phyloP scores from a whole-genome alignment of 92 coral and sea anemone genomes.

The Montipora capitata region DNA sequence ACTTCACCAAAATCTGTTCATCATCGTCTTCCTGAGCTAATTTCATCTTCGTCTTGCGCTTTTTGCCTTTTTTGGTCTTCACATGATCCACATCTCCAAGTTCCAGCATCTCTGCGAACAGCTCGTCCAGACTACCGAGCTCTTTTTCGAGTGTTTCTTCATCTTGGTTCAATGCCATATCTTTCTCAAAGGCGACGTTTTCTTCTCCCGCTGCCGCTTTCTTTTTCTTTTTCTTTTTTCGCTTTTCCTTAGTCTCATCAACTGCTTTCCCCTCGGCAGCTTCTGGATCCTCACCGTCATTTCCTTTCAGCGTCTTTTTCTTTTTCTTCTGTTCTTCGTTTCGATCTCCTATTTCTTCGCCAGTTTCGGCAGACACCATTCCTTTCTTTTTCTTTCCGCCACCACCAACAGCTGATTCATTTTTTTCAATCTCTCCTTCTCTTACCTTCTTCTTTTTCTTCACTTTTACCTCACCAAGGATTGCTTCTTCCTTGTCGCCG shows the following conservation, averaged over 20 bases:
- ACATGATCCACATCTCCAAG: not conserved
- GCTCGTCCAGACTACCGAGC: not conserved
- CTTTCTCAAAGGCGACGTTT: not conserved
- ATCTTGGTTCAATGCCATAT: not conserved
- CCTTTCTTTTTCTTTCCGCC: not conserved
- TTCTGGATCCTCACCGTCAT: not conserved
- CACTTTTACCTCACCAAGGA: not conserved
- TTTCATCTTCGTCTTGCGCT: conserved; percentile 13
- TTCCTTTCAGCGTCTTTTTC: conserved; percentile 1
- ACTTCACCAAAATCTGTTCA: not conserved
- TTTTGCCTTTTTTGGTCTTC: not conserved
- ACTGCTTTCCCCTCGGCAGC: not conserved
- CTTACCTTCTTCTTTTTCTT: not conserved
- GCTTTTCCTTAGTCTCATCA: not conserved
- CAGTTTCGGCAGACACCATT: not conserved
- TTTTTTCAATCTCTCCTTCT: not conserved
- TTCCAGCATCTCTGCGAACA: not conserved
- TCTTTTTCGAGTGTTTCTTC: conserved; percentile 19
- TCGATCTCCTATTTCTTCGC: not conserved
- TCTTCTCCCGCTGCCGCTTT: not conserved
- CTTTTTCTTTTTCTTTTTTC: conserved; percentile 17
- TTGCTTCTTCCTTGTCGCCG: conserved; percentile 5
- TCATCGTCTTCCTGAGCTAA: conserved; percentile 4
- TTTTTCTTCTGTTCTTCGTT: conserved; percentile 21
- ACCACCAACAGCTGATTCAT: not conserved